Base-by-base conservation (phyloP, 1,140 invertebrate species). In the Pseudomyrmex pallidus region DNA sequence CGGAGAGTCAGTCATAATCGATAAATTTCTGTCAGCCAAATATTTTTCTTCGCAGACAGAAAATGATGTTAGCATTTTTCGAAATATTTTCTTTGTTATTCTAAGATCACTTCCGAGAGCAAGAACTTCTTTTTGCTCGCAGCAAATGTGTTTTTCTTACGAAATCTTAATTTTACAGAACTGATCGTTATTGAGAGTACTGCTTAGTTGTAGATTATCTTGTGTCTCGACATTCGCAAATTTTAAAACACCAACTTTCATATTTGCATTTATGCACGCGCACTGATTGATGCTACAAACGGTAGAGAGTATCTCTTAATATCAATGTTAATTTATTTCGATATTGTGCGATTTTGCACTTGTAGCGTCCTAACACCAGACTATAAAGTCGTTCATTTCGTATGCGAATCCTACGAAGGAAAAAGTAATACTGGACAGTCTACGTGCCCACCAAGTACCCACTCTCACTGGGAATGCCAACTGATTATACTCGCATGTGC, bases 1-100 rank as follows among this genome's bases (percentile, higher is more conserved):
- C 35, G 83, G 78, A 1, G 74, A 77, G 22, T 91, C 90, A 0
- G 87, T 91, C 67, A 91, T 62, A 20, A 91, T 91, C 0, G 90
- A 91, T 15, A 91, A 8, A 63, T 87, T 85, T 35, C 61, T 84
- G 15, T 89, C 66, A 1, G 0, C 83, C 17, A 83, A 48, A 7
- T 78, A 74, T n/a, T 74, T 50, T 5, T 50, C 3, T 2, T 57
- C 12, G 13, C 17, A 46, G 0, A 9, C 2, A 1, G 3, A 2
- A 4, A 50, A 44, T 2, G 20, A 72, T 1, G 5, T 13, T 59
- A 59, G 10, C 20, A 17, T 59, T 17, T 20, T 0, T 17, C 25
- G 5, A 1, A 12, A 25, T 7, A 4, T 46, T 35, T 17, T 8
- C 52, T 7, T 22, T 56, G 1, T 22, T 48, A 4, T 63, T n/a